phyloP scores from a whole-genome alignment of 2,888 invertebrate species.

The Drosophila fulvimacula region DNA sequence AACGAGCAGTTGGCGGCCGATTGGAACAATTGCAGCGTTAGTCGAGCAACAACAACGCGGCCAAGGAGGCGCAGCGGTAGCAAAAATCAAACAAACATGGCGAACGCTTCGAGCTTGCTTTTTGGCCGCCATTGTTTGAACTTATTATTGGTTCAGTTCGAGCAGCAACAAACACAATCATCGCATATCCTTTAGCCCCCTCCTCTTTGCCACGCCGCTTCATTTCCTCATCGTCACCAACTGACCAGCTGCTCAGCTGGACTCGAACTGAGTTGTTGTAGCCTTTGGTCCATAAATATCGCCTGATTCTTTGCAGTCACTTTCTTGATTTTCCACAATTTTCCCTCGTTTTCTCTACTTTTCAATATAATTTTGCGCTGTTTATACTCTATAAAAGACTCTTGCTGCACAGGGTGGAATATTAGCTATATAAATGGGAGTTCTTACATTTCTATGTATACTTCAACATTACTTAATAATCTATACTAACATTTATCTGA shows the following conservation, averaged over 20 bases:
- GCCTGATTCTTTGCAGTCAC: constrained; percentile 48
- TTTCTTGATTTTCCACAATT: constrained; percentile 51
- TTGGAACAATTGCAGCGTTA: constrained; percentile 74
- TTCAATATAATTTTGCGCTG: constrained; percentile 43
- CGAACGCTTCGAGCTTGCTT: constrained; percentile 40
- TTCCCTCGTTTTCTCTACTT: constrained; percentile 27
- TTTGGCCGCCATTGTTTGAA: constrained; percentile 69
- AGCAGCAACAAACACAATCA: constrained; percentile 53
- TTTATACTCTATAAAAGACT: constrained; percentile 9
- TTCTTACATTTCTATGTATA: too few relatives aligned
- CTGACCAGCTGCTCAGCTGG: constrained; percentile 36
- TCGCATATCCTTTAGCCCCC: constrained; percentile 8
- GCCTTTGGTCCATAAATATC: constrained; percentile 61
- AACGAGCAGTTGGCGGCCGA: constrained; percentile 77
- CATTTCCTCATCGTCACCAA: constrained; percentile 13
- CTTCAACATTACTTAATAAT: too few relatives aligned
- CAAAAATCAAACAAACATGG: constrained; percentile 74
- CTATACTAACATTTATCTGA: too few relatives aligned
- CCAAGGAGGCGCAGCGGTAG: constrained; percentile 56
- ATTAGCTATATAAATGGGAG: background rate
- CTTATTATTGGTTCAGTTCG: constrained; percentile 71
- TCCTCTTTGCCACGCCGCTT: background rate
- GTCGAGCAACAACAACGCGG: constrained; percentile 41
- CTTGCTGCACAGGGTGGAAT: background rate
- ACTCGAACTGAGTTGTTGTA: constrained; percentile 49